Percentiles rank a stretch among this genome's conserved stretches.
These are phyloP conservation scores for Lipotes vexillifer DNA, from an alignment of 2,113 vertebrate species.

Conservation along the genomic window DNA sequence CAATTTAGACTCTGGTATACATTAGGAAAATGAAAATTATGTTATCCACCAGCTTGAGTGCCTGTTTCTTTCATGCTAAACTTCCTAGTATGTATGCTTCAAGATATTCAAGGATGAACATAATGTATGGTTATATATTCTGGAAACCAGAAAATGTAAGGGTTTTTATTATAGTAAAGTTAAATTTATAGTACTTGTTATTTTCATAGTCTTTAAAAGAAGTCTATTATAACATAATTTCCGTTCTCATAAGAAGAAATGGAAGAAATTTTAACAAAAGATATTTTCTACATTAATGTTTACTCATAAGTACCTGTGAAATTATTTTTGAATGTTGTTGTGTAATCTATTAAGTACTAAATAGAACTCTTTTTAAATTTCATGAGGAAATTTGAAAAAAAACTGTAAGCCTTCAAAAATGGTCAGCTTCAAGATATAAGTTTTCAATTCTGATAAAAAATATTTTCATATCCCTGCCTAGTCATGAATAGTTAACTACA, in stretches of 20 bases:
- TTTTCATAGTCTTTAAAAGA: not conserved
- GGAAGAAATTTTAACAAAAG: not conserved
- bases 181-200: not conserved
- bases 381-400: not conserved
- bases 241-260: not conserved
- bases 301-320: not conserved
- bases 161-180: not conserved
- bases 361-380: not conserved
- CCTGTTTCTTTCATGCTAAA: conserved; percentile 3
- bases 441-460: not conserved
- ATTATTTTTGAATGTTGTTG: not conserved
- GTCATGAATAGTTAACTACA: not conserved
- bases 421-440: not conserved
- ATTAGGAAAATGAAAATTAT: conserved; percentile 59
- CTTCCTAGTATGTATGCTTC: not conserved
- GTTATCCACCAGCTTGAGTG: conserved; percentile 42
- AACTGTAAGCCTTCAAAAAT: not conserved
- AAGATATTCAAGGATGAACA: not conserved
- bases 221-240: not conserved
- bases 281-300: not conserved
- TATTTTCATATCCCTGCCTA: not conserved
- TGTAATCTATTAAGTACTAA: not conserved
- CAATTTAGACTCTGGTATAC: conserved; percentile 51
- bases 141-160: conserved; percentile 1
- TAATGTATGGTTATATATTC: not conserved